phyloP scores from a whole-genome alignment of 2,797 vertebrate species.

The Antrozous pallidus region DNA sequence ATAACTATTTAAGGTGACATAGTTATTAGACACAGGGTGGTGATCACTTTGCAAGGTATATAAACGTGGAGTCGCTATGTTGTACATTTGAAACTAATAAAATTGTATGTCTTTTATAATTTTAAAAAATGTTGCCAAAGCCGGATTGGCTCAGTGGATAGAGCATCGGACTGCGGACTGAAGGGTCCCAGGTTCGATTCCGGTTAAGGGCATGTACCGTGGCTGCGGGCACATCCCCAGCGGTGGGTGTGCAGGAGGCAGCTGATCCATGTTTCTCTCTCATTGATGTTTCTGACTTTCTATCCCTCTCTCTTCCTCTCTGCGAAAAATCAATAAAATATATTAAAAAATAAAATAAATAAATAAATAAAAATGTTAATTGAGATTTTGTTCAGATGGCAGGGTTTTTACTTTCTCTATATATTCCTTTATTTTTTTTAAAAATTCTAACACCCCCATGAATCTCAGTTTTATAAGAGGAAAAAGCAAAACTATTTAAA shows the following conservation, averaged over 20 bases:
- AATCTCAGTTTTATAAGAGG: not conserved
- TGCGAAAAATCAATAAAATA: too few species aligned
- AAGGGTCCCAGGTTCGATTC: too few species aligned
- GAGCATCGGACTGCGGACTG: too few species aligned
- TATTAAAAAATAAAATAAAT: too few species aligned
- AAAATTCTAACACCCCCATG: not conserved
- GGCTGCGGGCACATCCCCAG: too few species aligned
- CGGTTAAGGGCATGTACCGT: too few species aligned
- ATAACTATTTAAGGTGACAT: not conserved
- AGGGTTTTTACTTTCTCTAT: not conserved
- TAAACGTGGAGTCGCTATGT: not conserved
- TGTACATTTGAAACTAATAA: not conserved
- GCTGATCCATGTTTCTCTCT: too few species aligned
- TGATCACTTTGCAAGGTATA: not conserved
- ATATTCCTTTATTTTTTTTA: not conserved
- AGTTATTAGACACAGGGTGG: not conserved
- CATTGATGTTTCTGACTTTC: too few species aligned
- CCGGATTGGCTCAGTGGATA: too few species aligned
- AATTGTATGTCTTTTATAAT: not conserved
- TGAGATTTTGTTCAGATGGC: not conserved
- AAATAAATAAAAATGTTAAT: not conserved
- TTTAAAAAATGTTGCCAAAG: not conserved
- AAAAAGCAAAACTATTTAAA: not conserved
- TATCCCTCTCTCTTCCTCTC: too few species aligned
- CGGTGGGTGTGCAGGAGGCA: too few species aligned